phyloP scores from a whole-genome alignment of 1,140 invertebrate genomes.

The Drosophila pseudoobscura region DNA sequence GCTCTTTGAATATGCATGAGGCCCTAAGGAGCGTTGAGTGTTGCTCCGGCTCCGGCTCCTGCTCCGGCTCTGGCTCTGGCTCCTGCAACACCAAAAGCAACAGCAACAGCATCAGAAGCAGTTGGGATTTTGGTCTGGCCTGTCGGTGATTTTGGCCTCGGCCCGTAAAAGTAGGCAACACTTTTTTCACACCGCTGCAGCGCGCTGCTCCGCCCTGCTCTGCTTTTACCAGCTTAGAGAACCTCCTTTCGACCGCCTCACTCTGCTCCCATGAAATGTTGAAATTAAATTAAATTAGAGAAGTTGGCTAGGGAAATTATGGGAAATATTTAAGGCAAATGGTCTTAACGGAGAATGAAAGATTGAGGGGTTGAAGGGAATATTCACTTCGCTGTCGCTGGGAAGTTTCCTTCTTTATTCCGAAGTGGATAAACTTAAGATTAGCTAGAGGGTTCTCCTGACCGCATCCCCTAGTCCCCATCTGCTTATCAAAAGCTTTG shows the following conservation, averaged over 20 bases:
- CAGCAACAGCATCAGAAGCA: constrained; percentile 2
- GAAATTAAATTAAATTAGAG: constrained; percentile 73
- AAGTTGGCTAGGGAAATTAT: constrained; percentile 51
- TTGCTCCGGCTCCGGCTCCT: constrained; percentile 31
- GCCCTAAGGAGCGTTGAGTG: constrained; percentile 74
- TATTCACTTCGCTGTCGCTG: constrained; percentile 5
- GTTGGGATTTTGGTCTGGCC: constrained; percentile 30
- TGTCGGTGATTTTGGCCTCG: constrained; percentile 42
- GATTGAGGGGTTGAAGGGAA: background rate
- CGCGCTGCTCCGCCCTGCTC: too few relatives aligned
- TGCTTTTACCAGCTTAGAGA: too few relatives aligned
- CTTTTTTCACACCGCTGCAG: constrained; percentile 4
- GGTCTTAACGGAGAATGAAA: constrained; percentile 4
- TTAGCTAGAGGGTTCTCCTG: too few relatives aligned
- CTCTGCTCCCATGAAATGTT: constrained; percentile 39
- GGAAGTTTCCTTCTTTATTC: too few relatives aligned
- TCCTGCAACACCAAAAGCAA: background rate
- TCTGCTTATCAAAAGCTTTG: too few relatives aligned
- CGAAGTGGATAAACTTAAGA: too few relatives aligned
- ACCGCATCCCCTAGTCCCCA: too few relatives aligned
- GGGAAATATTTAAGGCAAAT: constrained; percentile 33
- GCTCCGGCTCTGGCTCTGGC: constrained; percentile 6
- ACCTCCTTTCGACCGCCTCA: background rate
- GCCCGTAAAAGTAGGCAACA: constrained; percentile 48
- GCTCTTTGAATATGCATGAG: constrained; percentile 80